Conservation (phyloP, 2,797 vertebrate species). For the Selene dorsalis region DNA sequence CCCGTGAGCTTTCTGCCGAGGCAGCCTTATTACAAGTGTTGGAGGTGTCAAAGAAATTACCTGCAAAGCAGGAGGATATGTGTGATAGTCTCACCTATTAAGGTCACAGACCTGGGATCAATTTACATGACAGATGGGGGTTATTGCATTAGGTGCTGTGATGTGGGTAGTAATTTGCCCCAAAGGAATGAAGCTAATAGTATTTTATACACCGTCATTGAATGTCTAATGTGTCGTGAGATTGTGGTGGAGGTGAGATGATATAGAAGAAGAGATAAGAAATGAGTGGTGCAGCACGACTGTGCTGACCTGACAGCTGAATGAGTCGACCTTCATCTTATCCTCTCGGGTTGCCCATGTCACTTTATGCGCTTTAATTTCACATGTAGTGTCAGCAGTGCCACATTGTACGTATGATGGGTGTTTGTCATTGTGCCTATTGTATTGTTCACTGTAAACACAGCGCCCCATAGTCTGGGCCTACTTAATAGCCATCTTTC, state of each 20-base stretch:
- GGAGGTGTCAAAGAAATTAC: slow-evolving; percentile 53
- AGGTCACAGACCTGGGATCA: slow-evolving; percentile 48
- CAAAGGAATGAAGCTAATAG: slow-evolving; percentile 49
- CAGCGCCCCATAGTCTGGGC: slow-evolving; percentile 19
- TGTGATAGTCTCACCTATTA: slow-evolving; percentile 50
- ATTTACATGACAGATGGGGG: slow-evolving; percentile 62
- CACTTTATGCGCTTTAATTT: slow-evolving; percentile 43
- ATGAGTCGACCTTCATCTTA: slow-evolving; percentile 64
- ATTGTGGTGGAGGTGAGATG: slow-evolving; percentile 54
- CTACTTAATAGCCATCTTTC: slow-evolving; percentile 1
- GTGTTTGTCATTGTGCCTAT: slow-evolving; percentile 22
- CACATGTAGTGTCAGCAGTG: slow-evolving; percentile 25
- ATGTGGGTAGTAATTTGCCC: slow-evolving; percentile 54
- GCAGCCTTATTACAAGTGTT: slow-evolving; percentile 30
- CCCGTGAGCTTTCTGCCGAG: slow-evolving; percentile 21
- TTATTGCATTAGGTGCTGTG: slow-evolving; percentile 43
- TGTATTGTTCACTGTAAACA: slow-evolving; percentile 33
- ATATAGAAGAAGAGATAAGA: slow-evolving; percentile 50
- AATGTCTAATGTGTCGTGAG: slow-evolving; percentile 63
- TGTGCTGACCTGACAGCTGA: slow-evolving; percentile 50
- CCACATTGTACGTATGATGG: slow-evolving; percentile 29
- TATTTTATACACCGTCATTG: slow-evolving; percentile 63
- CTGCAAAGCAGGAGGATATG: slow-evolving; percentile 36
- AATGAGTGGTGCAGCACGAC: slow-evolving; percentile 19
- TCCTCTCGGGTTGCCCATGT: slow-evolving; percentile 50